Evolutionary conservation across 2,113 vertebrate species (phyloP).

Genomic region (Hassar affinis): DNA sequence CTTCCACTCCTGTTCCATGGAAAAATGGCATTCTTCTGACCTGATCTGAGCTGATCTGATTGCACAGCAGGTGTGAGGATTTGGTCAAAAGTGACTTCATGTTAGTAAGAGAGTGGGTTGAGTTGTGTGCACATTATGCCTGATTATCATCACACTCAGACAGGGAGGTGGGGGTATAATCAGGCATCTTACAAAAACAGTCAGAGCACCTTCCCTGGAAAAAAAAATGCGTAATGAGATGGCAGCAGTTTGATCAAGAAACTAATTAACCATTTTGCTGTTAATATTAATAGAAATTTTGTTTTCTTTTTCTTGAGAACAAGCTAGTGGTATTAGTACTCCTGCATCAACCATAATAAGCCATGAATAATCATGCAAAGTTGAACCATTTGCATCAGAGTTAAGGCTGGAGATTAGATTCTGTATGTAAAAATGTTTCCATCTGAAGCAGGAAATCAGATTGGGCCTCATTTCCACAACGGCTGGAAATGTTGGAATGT

Average conservation of each 20-base stretch:
- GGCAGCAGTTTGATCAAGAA: background rate
- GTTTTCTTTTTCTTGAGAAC: background rate
- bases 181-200: background rate
- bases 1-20: background rate
- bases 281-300: background rate
- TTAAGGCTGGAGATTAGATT: background rate
- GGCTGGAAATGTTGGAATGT: background rate
- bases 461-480: background rate
- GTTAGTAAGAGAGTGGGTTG: background rate
- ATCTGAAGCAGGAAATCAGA: background rate
- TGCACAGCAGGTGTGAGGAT: constrained; percentile 17
- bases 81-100: background rate
- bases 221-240: background rate
- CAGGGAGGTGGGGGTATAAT: background rate
- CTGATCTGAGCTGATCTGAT: background rate
- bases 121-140: background rate
- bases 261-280: background rate
- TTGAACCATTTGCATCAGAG: background rate
- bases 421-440: background rate
- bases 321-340: background rate
- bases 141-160: background rate
- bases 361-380: background rate
- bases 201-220: background rate
- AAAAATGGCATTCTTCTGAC: background rate
- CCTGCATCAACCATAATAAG: background rate